Evolutionary conservation across 1,140 invertebrate genomes (phyloP), one percentile per base, ranked within the genome.

Genomic region (Adoxophyes honmai): DNA sequence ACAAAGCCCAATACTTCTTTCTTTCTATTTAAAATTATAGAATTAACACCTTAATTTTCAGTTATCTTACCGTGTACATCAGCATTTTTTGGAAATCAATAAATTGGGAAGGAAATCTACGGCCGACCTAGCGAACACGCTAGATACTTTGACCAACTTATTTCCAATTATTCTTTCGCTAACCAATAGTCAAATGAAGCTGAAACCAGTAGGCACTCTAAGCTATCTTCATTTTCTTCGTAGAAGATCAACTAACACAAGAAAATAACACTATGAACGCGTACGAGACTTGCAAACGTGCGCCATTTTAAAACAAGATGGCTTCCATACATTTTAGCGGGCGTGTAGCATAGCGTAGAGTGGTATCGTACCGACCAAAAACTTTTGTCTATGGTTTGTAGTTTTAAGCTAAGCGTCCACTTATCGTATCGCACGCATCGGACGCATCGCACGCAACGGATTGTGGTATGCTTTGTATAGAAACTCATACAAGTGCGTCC

Each of bases 1-100:
- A n/a, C n/a, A n/a, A n/a, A n/a, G n/a, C n/a, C n/a, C n/a, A n/a
- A n/a, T n/a, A n/a, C n/a, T n/a, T n/a, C n/a, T n/a, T n/a, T n/a
- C n/a, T n/a, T n/a, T n/a, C n/a, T n/a, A n/a, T n/a, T n/a, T n/a
- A n/a, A n/a, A n/a, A n/a, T n/a, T n/a, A n/a, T n/a, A n/a, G n/a
- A n/a, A n/a, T n/a, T n/a, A n/a, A n/a, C n/a, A n/a, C n/a, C n/a
- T n/a, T n/a, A n/a, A n/a, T n/a, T 28, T 28, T 3, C 6, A 28
- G 21, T 28, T 28, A 28, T 52, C 79, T 79, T 80, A 85, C 81
- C 81, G 81, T 85, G 55, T 85, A 85, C 81, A 85, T 85, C 79
- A 85, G 81, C 80, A 83, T 81, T 61, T 28, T 48, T 35, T 35
- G 7, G 18, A 35, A 57, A 57, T 57, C 55, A 48, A 57, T 57